These are phyloP conservation scores for Ophiothrix spiculata DNA, from an alignment of 35 echinoderm and acorn worm species.

Conservation along the genomic window DNA sequence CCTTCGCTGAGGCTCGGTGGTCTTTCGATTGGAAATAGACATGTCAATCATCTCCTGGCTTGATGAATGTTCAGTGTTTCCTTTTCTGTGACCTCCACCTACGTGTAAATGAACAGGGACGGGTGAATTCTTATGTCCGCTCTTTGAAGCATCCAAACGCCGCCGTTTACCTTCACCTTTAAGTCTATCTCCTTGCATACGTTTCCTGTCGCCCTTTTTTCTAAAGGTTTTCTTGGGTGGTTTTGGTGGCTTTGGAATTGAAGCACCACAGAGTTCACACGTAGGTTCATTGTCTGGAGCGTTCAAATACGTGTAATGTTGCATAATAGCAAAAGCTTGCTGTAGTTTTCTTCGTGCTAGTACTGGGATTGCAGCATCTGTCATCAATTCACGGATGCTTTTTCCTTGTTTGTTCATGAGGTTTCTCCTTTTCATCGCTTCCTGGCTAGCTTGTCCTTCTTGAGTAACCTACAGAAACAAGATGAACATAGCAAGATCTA, in stretches of 20 bases:
- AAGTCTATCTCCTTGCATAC: neutral
- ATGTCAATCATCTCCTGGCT: no score
- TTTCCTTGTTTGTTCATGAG: slow-evolving; percentile 3
- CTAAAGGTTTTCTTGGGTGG: neutral
- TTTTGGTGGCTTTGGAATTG: neutral
- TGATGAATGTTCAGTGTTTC: no score
- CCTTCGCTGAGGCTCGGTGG: neutral
- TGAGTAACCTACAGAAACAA: no score
- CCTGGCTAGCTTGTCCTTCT: neutral
- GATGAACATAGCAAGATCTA: no score
- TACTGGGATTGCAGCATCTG: neutral
- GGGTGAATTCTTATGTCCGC: no score
- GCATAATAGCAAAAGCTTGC: neutral
- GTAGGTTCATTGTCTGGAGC: neutral
- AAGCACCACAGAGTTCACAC: neutral
- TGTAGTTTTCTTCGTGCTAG: neutral
- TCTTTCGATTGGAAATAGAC: no score
- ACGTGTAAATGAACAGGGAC: no score
- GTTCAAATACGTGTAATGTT: neutral
- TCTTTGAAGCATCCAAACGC: no score
- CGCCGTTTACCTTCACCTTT: neutral
- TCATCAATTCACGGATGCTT: neutral
- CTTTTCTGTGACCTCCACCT: no score
- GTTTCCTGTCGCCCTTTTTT: neutral
- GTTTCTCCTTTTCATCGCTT: neutral